phyloP scores from a whole-genome alignment of 2,888 invertebrate genomes.

The Drosophila subsilvestris region DNA sequence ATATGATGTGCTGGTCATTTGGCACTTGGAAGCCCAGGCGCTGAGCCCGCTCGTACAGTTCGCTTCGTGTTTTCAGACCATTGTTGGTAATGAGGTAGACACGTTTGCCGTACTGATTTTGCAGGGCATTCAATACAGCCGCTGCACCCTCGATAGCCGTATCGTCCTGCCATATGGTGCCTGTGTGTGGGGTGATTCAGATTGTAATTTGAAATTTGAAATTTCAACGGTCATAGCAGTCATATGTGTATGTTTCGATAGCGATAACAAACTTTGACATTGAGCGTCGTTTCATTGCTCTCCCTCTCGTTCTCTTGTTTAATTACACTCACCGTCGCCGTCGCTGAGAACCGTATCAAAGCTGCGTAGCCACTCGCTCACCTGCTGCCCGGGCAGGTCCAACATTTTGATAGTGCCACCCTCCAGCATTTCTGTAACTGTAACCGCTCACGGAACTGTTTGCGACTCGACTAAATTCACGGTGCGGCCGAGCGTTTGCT shows the following conservation, averaged over 20 bases:
- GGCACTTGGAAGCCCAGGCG: conserved; percentile 90
- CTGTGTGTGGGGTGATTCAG: conserved; percentile 81
- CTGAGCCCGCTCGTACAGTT: conserved; percentile 90
- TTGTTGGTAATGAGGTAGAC: conserved; percentile 96
- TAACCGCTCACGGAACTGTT: conserved; percentile 42
- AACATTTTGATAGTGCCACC: conserved; percentile 85
- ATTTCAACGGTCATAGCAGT: not conserved
- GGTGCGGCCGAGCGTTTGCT: conserved; percentile 7
- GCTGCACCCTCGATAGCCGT: conserved; percentile 88
- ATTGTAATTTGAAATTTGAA: not conserved
- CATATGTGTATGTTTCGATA: not conserved
- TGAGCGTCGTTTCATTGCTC: not conserved
- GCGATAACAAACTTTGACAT: not conserved
- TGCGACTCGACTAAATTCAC: conserved; percentile 37
- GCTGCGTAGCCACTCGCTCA: conserved; percentile 87
- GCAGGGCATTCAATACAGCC: conserved; percentile 88
- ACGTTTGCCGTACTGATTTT: conserved; percentile 89
- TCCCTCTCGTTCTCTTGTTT: conserved; percentile 1
- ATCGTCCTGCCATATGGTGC: conserved; percentile 91
- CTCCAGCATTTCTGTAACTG: conserved; percentile 77
- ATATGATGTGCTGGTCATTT: conserved; percentile 90
- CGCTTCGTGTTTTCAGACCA: conserved; percentile 91
- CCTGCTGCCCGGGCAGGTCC: conserved; percentile 86
- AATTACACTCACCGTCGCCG: conserved; percentile 89
- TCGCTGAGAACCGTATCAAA: conserved; percentile 93